phyloP scores from a whole-genome alignment of 2,888 invertebrate species.

The Agrotis puta region DNA sequence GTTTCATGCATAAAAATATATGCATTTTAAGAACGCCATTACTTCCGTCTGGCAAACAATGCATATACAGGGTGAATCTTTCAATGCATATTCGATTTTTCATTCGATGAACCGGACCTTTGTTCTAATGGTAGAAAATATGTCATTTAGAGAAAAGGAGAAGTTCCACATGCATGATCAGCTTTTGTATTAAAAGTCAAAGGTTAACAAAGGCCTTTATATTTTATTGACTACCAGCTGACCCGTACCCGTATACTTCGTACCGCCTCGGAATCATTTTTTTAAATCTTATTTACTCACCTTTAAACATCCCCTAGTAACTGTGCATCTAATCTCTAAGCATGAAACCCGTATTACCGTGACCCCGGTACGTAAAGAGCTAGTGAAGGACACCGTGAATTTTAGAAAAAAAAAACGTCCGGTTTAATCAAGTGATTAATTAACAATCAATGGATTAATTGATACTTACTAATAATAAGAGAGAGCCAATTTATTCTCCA shows the following conservation, averaged over 20 bases:
- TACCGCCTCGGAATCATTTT: too few relatives aligned
- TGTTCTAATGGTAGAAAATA: constrained; percentile 8
- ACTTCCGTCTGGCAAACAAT: constrained; percentile 8
- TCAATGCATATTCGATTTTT: background rate
- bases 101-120: constrained; percentile 1
- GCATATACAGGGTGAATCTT: constrained; percentile 5
- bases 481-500: constrained; percentile 36
- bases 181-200: background rate
- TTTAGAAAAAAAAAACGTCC: too few relatives aligned
- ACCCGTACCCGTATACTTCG: too few relatives aligned
- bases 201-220: too few relatives aligned
- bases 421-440: constrained; percentile 14
- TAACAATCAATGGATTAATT: constrained; percentile 46
- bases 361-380: too few relatives aligned
- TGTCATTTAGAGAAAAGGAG: background rate
- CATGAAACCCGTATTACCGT: too few relatives aligned
- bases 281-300: too few relatives aligned
- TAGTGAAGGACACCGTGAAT: too few relatives aligned
- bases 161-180: background rate
- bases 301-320: too few relatives aligned
- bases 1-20: constrained; percentile 47
- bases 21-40: constrained; percentile 49
- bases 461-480: constrained; percentile 37
- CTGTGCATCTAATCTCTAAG: too few relatives aligned
- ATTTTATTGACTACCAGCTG: too few relatives aligned